Conservation (phyloP, 2,888 invertebrate genomes). For the Lymantria dispar region DNA sequence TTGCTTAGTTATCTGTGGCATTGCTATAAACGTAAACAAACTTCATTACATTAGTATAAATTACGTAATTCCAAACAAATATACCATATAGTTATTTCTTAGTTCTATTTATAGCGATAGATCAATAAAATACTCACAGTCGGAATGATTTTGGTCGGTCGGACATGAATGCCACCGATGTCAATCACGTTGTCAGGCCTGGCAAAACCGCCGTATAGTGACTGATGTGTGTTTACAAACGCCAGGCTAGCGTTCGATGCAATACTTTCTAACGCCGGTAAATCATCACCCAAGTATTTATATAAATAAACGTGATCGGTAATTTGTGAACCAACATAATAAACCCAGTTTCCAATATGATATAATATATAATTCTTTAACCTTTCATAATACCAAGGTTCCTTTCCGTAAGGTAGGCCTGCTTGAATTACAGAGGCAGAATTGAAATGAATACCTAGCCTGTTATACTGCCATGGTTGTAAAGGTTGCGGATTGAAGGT, state of each 20-base stretch:
- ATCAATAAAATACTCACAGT: conserved; percentile 53
- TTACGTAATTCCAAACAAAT: conserved; percentile 1
- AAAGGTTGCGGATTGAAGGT: conserved; percentile 79
- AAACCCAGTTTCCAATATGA: conserved; percentile 70
- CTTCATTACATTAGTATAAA: background rate
- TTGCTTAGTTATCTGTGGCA: too few species aligned
- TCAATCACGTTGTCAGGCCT: conserved; percentile 84
- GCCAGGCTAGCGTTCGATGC: conserved; percentile 81
- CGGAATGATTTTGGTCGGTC: conserved; percentile 73
- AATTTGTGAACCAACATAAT: conserved; percentile 70
- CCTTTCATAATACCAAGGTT: conserved; percentile 73
- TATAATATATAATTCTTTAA: conserved; percentile 67
- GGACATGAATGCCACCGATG: conserved; percentile 85
- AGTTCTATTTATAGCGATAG: conserved; percentile 4
- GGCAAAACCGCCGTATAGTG: conserved; percentile 82
- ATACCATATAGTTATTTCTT: background rate
- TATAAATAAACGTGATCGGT: conserved; percentile 71
- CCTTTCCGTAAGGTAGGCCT: conserved; percentile 65
- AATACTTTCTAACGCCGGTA: conserved; percentile 81
- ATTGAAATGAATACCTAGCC: conserved; percentile 77
- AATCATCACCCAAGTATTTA: conserved; percentile 74
- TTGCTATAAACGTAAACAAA: too few species aligned
- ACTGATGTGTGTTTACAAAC: conserved; percentile 86
- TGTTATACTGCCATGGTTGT: conserved; percentile 79
- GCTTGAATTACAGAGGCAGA: conserved; percentile 75